Evolutionary conservation across 2,113 vertebrate genomes (phyloP).

Genomic region (Trachemys scripta): DNA sequence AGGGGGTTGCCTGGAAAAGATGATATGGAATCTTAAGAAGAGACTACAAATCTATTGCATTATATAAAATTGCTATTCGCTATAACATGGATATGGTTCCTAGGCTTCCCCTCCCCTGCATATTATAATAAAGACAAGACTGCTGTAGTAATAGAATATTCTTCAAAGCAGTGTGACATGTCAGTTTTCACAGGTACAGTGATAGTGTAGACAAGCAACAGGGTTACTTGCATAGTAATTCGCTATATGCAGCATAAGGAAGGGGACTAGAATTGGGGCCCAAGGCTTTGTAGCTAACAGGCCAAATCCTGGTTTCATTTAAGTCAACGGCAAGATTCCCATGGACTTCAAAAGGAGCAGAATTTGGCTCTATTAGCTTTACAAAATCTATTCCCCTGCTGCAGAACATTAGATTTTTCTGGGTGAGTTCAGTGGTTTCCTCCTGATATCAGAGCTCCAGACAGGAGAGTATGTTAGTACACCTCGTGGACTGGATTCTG

Average conservation of each 20-base stretch:
- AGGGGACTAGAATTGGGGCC: too few species aligned
- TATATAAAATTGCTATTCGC: not conserved
- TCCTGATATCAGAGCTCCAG: not conserved
- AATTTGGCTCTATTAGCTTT: not conserved
- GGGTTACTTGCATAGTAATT: not conserved
- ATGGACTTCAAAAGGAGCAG: too few species aligned
- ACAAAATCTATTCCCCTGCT: not conserved
- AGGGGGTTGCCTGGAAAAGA: not conserved
- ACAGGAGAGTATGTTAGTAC: not conserved
- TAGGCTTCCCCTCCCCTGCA: too few species aligned
- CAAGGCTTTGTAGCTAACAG: not conserved
- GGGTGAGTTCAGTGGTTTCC: not conserved
- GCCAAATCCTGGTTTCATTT: not conserved
- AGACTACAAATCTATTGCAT: not conserved
- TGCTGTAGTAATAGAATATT: not conserved
- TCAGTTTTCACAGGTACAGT: not conserved
- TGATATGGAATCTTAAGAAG: not conserved
- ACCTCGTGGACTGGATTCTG: rapidly evolving
- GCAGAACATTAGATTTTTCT: not conserved
- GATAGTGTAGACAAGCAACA: too few species aligned
- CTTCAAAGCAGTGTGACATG: rapidly evolving
- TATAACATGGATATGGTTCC: rapidly evolving
- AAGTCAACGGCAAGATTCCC: too few species aligned
- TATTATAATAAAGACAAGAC: not conserved
- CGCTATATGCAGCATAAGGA: rapidly evolving